Evolutionary conservation across 2,888 invertebrate species (phyloP).

Genomic region (Drosophila subsilvestris): DNA sequence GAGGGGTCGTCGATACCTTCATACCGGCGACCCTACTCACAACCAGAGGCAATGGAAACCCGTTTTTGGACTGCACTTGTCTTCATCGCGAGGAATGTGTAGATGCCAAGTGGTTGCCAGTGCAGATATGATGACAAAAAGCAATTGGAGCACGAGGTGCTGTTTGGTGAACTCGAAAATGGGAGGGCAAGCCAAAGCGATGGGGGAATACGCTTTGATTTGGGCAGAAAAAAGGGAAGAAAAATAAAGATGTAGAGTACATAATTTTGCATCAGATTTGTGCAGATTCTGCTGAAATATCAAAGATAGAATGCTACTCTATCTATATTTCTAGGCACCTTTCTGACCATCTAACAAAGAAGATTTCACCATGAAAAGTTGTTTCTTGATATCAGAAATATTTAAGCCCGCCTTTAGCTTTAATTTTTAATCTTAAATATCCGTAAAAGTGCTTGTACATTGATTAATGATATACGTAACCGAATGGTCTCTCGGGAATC

Average conservation of each 20-base stretch:
- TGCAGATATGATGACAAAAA: conserved; percentile 47
- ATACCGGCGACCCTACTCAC: conserved; percentile 7
- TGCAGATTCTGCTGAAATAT: neutral
- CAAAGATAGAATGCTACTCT: too few relatives aligned
- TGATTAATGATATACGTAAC: neutral
- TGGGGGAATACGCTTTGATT: conserved; percentile 10
- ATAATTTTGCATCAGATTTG: neutral
- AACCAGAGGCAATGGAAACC: conserved; percentile 16
- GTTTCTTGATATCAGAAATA: too few relatives aligned
- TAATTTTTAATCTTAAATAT: neutral
- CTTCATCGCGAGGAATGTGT: conserved; percentile 17
- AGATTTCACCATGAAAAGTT: too few relatives aligned
- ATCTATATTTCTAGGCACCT: too few relatives aligned
- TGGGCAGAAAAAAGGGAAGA: neutral
- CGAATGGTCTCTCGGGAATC: neutral
- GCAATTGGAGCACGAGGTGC: conserved; percentile 39
- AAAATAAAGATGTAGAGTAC: neutral
- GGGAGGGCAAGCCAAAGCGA: neutral
- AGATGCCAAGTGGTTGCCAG: conserved; percentile 29
- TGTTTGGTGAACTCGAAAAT: neutral
- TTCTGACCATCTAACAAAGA: too few relatives aligned
- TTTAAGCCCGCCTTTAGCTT: neutral
- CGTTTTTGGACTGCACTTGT: conserved; percentile 33
- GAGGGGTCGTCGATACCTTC: conserved; percentile 41
- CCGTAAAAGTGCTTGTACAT: too few relatives aligned